Evolutionary conservation across 2,797 vertebrate species (phyloP).

Genomic region (Phaenicophaeus curvirostris): DNA sequence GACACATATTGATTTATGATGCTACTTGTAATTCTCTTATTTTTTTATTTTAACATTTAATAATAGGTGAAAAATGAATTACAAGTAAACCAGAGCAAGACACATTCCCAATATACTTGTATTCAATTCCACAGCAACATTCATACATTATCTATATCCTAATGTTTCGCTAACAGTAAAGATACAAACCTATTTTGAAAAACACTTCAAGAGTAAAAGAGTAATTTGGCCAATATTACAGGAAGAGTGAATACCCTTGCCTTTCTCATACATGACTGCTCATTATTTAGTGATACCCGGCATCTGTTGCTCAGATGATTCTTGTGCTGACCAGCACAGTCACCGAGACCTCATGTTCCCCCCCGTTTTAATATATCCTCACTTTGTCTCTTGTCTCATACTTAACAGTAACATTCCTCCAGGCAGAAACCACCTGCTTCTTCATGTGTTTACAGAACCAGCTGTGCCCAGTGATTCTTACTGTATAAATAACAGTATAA

Average conservation of each 20-base stretch:
- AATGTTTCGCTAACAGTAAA: not conserved
- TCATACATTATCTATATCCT: not conserved
- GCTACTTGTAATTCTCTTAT: not conserved
- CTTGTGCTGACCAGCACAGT: not conserved
- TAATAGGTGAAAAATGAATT: not conserved
- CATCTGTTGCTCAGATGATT: not conserved
- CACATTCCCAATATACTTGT: not conserved
- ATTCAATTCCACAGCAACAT: not conserved
- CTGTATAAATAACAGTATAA: not conserved
- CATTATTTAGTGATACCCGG: not conserved
- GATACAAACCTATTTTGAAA: not conserved
- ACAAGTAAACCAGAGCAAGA: conserved; percentile 23
- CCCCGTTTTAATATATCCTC: not conserved
- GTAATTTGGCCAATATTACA: not conserved
- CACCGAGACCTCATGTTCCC: not conserved
- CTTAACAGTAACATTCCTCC: not conserved
- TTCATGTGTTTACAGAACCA: not conserved
- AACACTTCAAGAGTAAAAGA: not conserved
- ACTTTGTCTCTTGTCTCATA: not conserved
- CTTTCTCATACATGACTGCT: not conserved
- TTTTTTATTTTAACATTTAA: conserved; percentile 38
- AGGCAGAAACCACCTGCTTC: not conserved
- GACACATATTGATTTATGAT: conserved; percentile 31
- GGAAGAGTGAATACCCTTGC: not conserved
- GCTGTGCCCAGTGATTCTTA: not conserved